Conservation (phyloP, 2,888 invertebrate species). For the Agrotis ipsilon region DNA sequence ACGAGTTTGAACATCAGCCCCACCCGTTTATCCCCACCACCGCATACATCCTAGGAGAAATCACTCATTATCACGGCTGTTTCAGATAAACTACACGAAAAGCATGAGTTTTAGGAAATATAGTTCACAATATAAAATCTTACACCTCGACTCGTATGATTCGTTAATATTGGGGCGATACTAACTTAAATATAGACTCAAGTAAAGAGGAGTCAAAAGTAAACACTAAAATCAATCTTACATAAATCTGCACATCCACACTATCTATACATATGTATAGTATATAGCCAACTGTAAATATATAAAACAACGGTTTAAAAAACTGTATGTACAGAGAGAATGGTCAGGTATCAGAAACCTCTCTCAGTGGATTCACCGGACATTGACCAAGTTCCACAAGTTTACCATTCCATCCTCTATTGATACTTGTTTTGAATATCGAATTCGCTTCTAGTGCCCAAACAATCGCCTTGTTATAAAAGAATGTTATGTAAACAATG, state of each 20-base stretch:
- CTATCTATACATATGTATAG: conserved; percentile 11
- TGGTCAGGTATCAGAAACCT: conserved; percentile 68
- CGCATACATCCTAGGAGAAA: neutral
- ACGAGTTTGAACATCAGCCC: neutral
- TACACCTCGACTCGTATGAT: neutral
- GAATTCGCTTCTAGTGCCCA: conserved; percentile 69
- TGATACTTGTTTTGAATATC: conserved; percentile 78
- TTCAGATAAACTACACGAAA: neutral
- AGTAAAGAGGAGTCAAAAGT: conserved; percentile 2
- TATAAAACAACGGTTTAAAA: conserved; percentile 33
- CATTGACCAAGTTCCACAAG: conserved; percentile 80
- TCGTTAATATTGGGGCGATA: no score
- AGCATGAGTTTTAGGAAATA: neutral
- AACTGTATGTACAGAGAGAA: conserved; percentile 42
- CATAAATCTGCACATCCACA: conserved; percentile 50
- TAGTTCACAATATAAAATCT: neutral
- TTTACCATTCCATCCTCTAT: conserved; percentile 71
- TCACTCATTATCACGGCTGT: neutral
- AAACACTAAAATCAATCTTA: conserved; percentile 51
- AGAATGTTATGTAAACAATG: conserved; percentile 83
- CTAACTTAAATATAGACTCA: neutral
- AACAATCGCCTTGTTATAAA: conserved; percentile 81
- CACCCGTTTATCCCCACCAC: conserved; percentile 5
- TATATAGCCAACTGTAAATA: conserved; percentile 24
- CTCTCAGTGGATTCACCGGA: conserved; percentile 79